Percentiles rank a stretch among this genome's conserved stretches.
Evolutionary conservation across 2,113 vertebrate genomes (phyloP).

Genomic region (Mionectes macconnelli): DNA sequence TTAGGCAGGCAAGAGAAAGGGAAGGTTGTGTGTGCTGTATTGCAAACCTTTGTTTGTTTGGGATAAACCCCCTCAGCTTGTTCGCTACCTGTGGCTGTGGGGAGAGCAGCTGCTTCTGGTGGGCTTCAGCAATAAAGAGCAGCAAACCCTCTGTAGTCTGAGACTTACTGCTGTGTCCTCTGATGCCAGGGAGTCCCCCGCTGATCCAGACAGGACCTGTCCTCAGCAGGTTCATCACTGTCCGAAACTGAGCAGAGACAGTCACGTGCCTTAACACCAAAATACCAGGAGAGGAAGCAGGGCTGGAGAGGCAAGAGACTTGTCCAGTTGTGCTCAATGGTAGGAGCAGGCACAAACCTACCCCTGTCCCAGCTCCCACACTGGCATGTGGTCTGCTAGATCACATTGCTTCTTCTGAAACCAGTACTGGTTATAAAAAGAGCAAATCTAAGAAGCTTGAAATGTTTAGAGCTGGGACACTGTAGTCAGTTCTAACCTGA

Average conservation of each 20-base stretch:
- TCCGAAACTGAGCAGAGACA: not conserved
- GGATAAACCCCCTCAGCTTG: not conserved
- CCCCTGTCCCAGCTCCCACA: not conserved
- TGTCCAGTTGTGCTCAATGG: not conserved
- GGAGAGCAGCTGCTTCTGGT: not conserved
- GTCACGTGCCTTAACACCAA: not conserved
- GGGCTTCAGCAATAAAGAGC: not conserved
- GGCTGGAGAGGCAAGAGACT: not conserved
- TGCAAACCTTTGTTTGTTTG: not conserved
- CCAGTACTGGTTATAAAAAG: not conserved
- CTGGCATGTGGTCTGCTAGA: not conserved
- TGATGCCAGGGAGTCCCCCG: not conserved
- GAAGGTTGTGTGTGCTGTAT: not conserved
- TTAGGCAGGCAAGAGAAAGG: not conserved
- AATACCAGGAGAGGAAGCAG: not conserved
- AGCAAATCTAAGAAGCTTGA: not conserved
- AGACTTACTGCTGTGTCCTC: not conserved
- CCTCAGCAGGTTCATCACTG: not conserved
- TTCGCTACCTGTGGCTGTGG: not conserved
- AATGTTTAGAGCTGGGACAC: not conserved
- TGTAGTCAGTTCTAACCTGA: not conserved
- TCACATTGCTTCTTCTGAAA: rapidly evolving
- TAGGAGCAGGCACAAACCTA: not conserved
- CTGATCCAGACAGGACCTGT: not conserved
- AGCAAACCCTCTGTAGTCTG: not conserved